Percentiles rank a stretch among this genome's conserved stretches.
Conservation (phyloP, 2,888 invertebrate species). For the Tachina grossa region DNA sequence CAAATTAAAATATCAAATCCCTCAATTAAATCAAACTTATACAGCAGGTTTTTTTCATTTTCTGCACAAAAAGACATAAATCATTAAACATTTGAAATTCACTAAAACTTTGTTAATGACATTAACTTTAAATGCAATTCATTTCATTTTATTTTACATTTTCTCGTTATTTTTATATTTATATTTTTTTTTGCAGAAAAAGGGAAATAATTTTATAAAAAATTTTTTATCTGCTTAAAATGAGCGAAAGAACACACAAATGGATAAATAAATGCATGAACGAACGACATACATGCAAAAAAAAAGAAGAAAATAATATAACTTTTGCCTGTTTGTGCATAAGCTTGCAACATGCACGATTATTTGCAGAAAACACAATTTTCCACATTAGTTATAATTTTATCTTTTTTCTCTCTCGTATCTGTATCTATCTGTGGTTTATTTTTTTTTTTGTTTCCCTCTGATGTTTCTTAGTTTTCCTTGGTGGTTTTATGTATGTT, state of each 20-base stretch:
- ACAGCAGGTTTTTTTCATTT: background rate
- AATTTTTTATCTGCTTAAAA: slow-evolving; percentile 53
- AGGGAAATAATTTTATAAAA: slow-evolving; percentile 28
- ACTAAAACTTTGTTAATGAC: slow-evolving; percentile 59
- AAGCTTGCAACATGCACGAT: slow-evolving; percentile 59
- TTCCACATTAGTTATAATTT: slow-evolving; percentile 71
- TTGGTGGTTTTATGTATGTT: slow-evolving; percentile 15
- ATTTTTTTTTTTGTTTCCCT: slow-evolving; percentile 34
- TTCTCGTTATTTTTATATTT: slow-evolving; percentile 18
- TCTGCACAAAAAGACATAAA: slow-evolving; percentile 15
- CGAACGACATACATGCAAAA: background rate
- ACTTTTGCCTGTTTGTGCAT: slow-evolving; percentile 56
- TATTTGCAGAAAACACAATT: slow-evolving; percentile 70
- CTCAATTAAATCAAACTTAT: slow-evolving; percentile 23
- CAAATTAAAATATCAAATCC: slow-evolving; percentile 35
- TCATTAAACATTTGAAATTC: slow-evolving; percentile 46
- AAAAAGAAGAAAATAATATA: background rate
- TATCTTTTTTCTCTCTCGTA: slow-evolving; percentile 12
- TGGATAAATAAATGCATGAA: slow-evolving; percentile 17
- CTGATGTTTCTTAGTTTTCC: slow-evolving; percentile 39
- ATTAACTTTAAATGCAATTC: slow-evolving; percentile 55
- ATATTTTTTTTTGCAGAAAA: background rate
- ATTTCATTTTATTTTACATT: slow-evolving; percentile 38
- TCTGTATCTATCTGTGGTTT: background rate
- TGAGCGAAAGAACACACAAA: slow-evolving; percentile 29